Evolutionary conservation across 2,888 invertebrate species (phyloP), one percentile per base, ranked within the genome.

Genomic region (Ellobium chinense): DNA sequence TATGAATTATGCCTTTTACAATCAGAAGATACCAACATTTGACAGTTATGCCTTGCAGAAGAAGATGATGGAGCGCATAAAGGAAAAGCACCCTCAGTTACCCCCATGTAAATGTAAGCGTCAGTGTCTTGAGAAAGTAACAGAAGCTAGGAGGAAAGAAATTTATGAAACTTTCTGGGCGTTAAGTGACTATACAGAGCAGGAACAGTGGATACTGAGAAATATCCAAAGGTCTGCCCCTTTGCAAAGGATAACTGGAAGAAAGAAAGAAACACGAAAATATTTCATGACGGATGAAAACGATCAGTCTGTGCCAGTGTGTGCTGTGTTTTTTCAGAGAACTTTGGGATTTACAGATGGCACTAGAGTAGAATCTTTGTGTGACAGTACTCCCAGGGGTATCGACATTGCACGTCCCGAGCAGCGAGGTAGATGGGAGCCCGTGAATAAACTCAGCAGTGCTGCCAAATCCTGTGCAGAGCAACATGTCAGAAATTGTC

Each of bases 271-370:
- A 37, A 18, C 24, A 12, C 56, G 12, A n/a, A 58, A 18, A 4
- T 74, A 46, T 9, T 63, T 63, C 24, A 7, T 74, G 18, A 63
- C 29, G 18, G 46, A 74, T 63, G 63, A 63, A 29, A 29, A 2
- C 7, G 34, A 31, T 63, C 21, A 39, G 9, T 24, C n/a, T 1
- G 46, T 74, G 39, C 12, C 21, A 14, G 74, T 74, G 5, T 74
- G 74, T 63, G 39, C 63, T 46, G 74, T 18, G 12, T 74, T n/a
- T 63, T 74, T 74, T 29, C 74, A 63, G 18, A 39, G 46, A 31
- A 63, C 63, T 0, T 27, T 74, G 14, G 74, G 74, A 18, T 46
- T 74, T 29, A n/a, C 46, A 18, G 34, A 46, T 1, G 9, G 29
- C 14, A 21, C 1, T 14, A 14, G 21, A 39, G 7, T 31, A 2